A percentile compares a stretch with the other conserved stretches of the same genome.
phyloP scores from a whole-genome alignment of 2,888 invertebrate species.

The Orchesellides sinensis region DNA sequence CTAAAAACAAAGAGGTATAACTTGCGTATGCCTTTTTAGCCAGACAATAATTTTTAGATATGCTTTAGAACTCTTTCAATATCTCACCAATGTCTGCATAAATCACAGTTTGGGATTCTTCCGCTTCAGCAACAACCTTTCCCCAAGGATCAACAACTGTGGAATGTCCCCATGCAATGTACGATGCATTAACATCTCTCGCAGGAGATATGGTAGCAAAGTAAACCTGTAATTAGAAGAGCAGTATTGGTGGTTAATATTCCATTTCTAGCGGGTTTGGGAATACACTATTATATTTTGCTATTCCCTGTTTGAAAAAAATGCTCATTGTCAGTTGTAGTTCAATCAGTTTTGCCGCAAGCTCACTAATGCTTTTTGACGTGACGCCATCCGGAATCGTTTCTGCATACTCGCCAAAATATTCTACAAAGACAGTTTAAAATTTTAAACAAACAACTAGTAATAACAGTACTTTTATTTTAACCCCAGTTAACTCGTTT shows the following conservation, averaged over 20 bases:
- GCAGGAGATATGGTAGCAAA: slow-evolving; percentile 92
- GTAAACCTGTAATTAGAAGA: slow-evolving; percentile 80
- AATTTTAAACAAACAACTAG: background rate
- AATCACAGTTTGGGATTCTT: slow-evolving; percentile 84
- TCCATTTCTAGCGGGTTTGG: too few species aligned
- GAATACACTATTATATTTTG: too few species aligned
- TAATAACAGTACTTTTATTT: background rate
- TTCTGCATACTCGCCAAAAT: slow-evolving; percentile 92
- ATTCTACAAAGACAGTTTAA: slow-evolving; percentile 76
- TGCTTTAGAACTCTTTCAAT: too few species aligned
- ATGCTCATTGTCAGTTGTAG: too few species aligned
- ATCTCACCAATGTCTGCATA: slow-evolving; percentile 86
- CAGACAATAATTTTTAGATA: background rate
- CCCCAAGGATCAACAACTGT: slow-evolving; percentile 88
- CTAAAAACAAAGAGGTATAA: too few species aligned
- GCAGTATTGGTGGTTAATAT: background rate
- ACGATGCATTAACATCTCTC: slow-evolving; percentile 83
- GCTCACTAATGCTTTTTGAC: too few species aligned
- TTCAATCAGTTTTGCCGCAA: too few species aligned
- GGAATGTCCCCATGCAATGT: slow-evolving; percentile 94
- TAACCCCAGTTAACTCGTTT: background rate
- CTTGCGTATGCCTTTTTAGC: background rate
- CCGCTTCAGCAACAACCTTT: slow-evolving; percentile 83
- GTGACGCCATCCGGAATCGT: slow-evolving; percentile 88
- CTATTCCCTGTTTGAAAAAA: too few species aligned